Conservation (phyloP, 1,140 invertebrate species). For the Drosophila trapezifrons region DNA sequence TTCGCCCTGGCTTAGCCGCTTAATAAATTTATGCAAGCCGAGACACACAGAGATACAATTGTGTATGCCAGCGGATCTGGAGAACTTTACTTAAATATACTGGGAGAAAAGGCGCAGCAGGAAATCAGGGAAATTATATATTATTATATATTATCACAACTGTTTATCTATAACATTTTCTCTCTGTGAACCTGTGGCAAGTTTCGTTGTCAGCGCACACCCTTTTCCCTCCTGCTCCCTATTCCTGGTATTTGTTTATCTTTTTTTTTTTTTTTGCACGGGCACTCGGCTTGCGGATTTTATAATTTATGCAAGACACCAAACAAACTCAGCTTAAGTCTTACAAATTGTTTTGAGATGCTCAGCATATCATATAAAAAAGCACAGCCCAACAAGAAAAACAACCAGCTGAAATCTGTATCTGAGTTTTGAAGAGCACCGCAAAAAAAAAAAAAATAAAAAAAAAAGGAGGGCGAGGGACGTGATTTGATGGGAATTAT, state of each 20-base stretch:
- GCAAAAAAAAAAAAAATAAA: conserved; percentile 25
- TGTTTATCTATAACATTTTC: neutral
- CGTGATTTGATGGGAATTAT: conserved; percentile 80
- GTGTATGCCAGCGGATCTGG: conserved; percentile 6
- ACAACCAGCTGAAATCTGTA: conserved; percentile 59
- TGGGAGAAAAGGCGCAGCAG: neutral
- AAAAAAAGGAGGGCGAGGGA: conserved; percentile 33
- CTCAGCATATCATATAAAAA: conserved; percentile 65
- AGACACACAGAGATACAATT: conserved; percentile 17
- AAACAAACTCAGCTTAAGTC: conserved; percentile 70
- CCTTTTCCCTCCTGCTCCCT: conserved; percentile 16
- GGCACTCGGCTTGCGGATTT: conserved; percentile 61
- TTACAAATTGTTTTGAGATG: conserved; percentile 80
- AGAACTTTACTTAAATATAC: neutral
- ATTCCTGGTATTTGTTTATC: conserved; percentile 39
- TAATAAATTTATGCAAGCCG: conserved; percentile 64
- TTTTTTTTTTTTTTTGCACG: conserved; percentile 25
- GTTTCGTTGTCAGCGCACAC: conserved; percentile 44
- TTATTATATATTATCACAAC: neutral
- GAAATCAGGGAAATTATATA: no score
- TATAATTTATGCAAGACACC: conserved; percentile 80
- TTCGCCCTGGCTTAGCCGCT: conserved; percentile 47
- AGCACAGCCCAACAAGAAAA: conserved; percentile 20
- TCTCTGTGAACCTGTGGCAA: conserved; percentile 24
- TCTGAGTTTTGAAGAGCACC: conserved; percentile 75